Evolutionary conservation across 30 jellyfish, hydroid and myxozoan genomes (phyloP).

Genomic region (Catostylus mosaicus): DNA sequence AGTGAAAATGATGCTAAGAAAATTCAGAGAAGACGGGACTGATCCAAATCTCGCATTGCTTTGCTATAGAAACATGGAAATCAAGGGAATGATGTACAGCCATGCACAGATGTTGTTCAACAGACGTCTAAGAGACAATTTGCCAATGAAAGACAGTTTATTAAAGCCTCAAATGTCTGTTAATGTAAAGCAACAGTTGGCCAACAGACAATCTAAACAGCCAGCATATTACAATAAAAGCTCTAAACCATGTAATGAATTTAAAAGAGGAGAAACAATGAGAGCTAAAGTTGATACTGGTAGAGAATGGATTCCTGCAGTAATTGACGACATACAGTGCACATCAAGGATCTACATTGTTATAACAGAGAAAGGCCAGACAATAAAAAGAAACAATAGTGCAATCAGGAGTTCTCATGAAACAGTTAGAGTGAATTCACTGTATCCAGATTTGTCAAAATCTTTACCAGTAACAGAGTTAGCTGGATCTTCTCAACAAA

Average conservation of each 20-base stretch:
- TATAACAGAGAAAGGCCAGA: constrained; percentile 6
- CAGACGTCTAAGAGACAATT: constrained; percentile 17
- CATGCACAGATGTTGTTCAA: constrained; percentile 33
- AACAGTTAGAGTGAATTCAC: neutral
- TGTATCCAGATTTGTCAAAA: neutral
- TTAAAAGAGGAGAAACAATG: constrained; percentile 2
- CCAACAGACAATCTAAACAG: constrained; percentile 3
- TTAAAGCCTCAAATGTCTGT: neutral
- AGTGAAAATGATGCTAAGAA: constrained; percentile 10
- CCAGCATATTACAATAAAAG: constrained; percentile 11
- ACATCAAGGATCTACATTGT: constrained; percentile 26
- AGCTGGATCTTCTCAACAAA: neutral
- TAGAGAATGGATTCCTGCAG: constrained; percentile 29
- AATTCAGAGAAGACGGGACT: constrained; percentile 6
- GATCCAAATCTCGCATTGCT: constrained; percentile 16
- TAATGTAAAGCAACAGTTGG: constrained; percentile 18
- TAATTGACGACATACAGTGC: neutral
- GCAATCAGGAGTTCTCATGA: neutral
- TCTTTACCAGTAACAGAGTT: neutral
- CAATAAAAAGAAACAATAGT: constrained; percentile 2
- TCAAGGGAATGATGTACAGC: constrained; percentile 16
- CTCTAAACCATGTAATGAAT: constrained; percentile 11
- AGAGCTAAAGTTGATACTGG: constrained; percentile 15
- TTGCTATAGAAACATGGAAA: constrained; percentile 10
- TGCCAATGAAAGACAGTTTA: constrained; percentile 1